phyloP scores from a whole-genome alignment of 2,888 invertebrate genomes.

The Aleiodes alternator region DNA sequence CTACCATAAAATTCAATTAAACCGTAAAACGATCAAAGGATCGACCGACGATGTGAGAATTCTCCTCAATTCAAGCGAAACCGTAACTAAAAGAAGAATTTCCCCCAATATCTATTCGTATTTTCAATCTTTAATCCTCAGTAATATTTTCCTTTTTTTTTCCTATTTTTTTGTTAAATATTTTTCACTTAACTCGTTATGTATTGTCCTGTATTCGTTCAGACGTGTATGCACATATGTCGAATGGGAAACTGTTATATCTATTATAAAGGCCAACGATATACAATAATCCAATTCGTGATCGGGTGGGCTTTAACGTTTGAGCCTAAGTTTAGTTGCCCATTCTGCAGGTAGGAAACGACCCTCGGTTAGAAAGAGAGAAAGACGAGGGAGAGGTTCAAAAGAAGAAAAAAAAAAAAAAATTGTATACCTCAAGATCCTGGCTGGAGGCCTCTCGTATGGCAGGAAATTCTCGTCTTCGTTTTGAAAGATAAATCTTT shows the following conservation, averaged over 20 bases:
- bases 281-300: conserved; percentile 40
- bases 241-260: conserved; percentile 65
- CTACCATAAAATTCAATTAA: conserved; percentile 43
- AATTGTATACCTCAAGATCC: conserved; percentile 37
- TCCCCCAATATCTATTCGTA: not conserved
- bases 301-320: conserved; percentile 26
- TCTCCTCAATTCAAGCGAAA: conserved; percentile 12
- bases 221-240: conserved; percentile 14
- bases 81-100: not conserved
- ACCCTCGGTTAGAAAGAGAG: conserved; percentile 47
- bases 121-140: not conserved
- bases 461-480: conserved; percentile 41
- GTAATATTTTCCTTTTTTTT: not conserved
- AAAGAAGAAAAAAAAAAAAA: conserved; percentile 38
- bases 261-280: conserved; percentile 58
- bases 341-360: conserved; percentile 63
- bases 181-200: conserved; percentile 19
- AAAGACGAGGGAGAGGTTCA: conserved; percentile 5
- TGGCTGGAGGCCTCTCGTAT: conserved; percentile 24
- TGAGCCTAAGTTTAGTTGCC: conserved; percentile 55
- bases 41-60: conserved; percentile 9
- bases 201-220: conserved; percentile 16
- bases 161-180: not conserved
- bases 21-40: conserved; percentile 42
- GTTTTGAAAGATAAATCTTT: conserved; percentile 51